Evolutionary conservation across 2,888 invertebrate species (phyloP).

Genomic region (Parnassius mnemosyne): DNA sequence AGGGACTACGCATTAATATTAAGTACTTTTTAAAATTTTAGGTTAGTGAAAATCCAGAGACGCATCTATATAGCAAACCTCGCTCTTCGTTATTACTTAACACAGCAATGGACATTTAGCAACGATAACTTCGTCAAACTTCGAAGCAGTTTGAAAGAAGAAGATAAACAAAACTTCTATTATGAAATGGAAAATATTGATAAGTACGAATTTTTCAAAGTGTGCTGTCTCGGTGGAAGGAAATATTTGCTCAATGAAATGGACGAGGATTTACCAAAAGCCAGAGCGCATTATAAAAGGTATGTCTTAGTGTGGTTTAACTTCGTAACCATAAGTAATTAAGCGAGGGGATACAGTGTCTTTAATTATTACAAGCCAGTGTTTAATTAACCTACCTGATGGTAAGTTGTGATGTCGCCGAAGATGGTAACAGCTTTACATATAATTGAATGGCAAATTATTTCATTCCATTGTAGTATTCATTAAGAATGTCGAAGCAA

Average conservation of each 20-base stretch:
- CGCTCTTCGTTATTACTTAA: slow-evolving; percentile 87
- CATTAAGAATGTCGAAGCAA: too few species aligned
- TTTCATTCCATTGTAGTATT: too few species aligned
- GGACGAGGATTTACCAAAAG: slow-evolving; percentile 76
- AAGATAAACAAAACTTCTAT: slow-evolving; percentile 79
- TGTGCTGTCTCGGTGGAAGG: slow-evolving; percentile 82
- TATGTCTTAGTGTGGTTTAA: slow-evolving; percentile 36
- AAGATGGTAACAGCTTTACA: too few species aligned
- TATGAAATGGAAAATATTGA: slow-evolving; percentile 80
- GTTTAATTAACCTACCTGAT: too few species aligned
- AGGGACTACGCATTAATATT: too few species aligned
- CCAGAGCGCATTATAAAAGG: slow-evolving; percentile 76
- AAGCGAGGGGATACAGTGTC: too few species aligned
- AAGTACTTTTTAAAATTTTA: slow-evolving; percentile 53
- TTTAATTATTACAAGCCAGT: too few species aligned
- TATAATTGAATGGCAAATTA: too few species aligned
- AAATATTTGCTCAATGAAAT: slow-evolving; percentile 85
- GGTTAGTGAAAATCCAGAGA: slow-evolving; percentile 89
- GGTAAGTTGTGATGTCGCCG: too few species aligned
- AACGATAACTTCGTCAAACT: slow-evolving; percentile 82
- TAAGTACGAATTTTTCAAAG: slow-evolving; percentile 68
- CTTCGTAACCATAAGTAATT: too few species aligned
- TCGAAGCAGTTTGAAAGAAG: slow-evolving; percentile 66
- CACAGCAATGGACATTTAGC: slow-evolving; percentile 88
- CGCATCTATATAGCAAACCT: slow-evolving; percentile 87